Evolutionary conservation across 2,888 invertebrate genomes (phyloP), one percentile per base, ranked within the genome.

Genomic region (Pocota personata): DNA sequence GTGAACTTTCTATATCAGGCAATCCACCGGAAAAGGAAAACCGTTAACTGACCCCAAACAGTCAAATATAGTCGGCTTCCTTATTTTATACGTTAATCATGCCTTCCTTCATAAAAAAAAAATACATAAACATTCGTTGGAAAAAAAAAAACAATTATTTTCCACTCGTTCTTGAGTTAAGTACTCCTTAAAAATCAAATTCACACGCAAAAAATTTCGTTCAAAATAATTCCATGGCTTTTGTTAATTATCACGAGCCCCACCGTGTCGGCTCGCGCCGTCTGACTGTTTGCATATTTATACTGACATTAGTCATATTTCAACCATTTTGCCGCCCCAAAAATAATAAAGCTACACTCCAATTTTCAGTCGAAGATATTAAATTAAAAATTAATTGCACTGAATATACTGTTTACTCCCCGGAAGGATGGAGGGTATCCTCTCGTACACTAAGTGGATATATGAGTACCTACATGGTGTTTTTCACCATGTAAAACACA

Each of bases 371-470:
- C 16, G 12, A 73, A 67, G 52, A 55, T 60, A 72, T 83, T 62
- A 78, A 78, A 83, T 83, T 78, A 73, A 67, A 78, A 67, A 78
- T 73, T 55, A 78, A 78, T 60, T 72, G 71, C 30, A 48, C 16
- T 52, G 72, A 57, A 64, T 66, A 58, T 58, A 50, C 40, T 64
- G 37, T 55, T 35, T 55, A 58, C 62, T 62, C 30, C n/a, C 46
- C 46, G 19, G 21, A 35, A 16, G 37, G 46, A 8, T 4, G 7
- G 12, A n/a, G 19, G 10, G 16, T 10, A 10, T 62, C 12, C 27
- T 27, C 27, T 19, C n/a, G 16, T 7, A 4, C 32, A 32, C 32
- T n/a, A 55, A 32, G 7, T 46, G 24, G 14, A 40, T 32, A 30
- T 37, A 48, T 46, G 21, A 30, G 8, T 7, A 8, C 10, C 10